phyloP scores from a whole-genome alignment of 2,113 vertebrate species.

The Camarhynchus parvulus region DNA sequence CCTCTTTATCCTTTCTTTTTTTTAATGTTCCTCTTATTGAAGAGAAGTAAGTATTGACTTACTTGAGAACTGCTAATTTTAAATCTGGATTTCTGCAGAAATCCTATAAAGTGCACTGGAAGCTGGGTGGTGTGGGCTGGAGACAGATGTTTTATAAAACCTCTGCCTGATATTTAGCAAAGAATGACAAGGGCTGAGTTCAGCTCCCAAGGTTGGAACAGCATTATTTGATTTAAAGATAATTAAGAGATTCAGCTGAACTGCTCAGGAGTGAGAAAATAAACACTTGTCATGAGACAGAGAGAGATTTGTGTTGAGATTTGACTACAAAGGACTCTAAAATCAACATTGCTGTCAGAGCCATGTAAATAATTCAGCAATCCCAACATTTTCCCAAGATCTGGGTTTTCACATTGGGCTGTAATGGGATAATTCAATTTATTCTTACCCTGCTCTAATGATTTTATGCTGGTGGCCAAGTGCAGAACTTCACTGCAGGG shows the following conservation, averaged over 20 bases:
- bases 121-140: not conserved
- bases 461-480: not conserved
- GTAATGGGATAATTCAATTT: not conserved
- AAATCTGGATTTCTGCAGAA: not conserved
- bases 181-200: not conserved
- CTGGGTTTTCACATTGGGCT: not conserved
- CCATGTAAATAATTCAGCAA: constrained; percentile 8
- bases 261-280: constrained; percentile 26
- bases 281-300: constrained; percentile 32
- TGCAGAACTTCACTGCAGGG: not conserved
- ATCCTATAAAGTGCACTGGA: not conserved
- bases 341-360: constrained; percentile 12
- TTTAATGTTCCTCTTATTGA: not conserved
- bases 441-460: not conserved
- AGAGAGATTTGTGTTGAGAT: constrained; percentile 24
- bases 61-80: constrained; percentile 21
- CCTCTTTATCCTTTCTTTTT: not conserved
- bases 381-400: not conserved
- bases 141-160: constrained; percentile 17
- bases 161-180: not conserved
- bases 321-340: constrained; percentile 10
- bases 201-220: not conserved
- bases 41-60: not conserved
- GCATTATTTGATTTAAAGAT: constrained; percentile 25
- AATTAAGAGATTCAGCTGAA: constrained; percentile 41